Evolutionary conservation across 2,113 vertebrate species (phyloP), one percentile per base, ranked within the genome.

Genomic region (Edolisoma coerulescens): DNA sequence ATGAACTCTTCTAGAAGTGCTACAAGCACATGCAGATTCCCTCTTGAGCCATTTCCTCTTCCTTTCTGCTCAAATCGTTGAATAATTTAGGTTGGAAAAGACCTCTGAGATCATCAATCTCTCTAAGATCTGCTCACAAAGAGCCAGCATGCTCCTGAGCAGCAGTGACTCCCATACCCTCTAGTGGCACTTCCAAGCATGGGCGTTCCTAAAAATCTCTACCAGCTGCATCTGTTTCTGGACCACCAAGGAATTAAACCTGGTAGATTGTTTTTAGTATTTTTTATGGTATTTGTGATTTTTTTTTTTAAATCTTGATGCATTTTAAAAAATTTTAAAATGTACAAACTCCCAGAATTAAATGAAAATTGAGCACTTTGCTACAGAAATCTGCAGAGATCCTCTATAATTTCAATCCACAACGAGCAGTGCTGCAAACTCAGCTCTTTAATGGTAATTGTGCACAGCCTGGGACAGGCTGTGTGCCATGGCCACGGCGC

Each of bases 111-210:
- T 49, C 60, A 52, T 45, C 41, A 32, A 3, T 47, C 49, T 83
- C 30, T 54, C n/a, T 11, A 49, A 61, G 39, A 78, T 24, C 33
- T 37, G 17, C 30, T 57, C 11, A 1, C 11, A 42, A 16, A 39
- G 35, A 92, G 61, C 30, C 41, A 5, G 10, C 74, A 41, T 17
- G 4, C 32, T 77, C 26, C 42, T 33, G 42, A 57, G 71, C 42
- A 82, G 84, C 50, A 83, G 67, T 2, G 4, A 69, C 84, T 94
- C 90, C 85, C 76, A 56, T 79, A 80, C 91, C 93, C 87, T 93
- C 94, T 95, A 94, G 95, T 49, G 96, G 95, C 59, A 53, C 33
- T 90, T 87, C 41, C 81, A 91, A 83, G 84, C 67, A 93, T 27
- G 12, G 50, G 12, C 69, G 82, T 60, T 57, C 82, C 70, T 37